Percentiles rank a stretch among this genome's conserved stretches.
These are phyloP conservation scores for Brachirus orientalis DNA, from an alignment of 2,113 vertebrate species.

Conservation along the genomic window DNA sequence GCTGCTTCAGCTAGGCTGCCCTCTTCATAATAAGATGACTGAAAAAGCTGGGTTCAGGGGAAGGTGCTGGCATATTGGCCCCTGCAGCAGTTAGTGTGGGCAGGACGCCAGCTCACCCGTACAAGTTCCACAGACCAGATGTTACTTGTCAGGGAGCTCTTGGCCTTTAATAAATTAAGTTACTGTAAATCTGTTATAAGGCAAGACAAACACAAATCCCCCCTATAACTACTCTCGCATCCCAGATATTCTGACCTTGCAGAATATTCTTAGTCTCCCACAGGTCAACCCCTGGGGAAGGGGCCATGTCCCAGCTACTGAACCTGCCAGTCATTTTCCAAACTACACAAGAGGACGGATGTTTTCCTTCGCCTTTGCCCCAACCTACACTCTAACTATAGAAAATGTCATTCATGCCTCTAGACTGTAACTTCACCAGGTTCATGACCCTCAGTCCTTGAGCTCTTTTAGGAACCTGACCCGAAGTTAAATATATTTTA, in stretches of 20 bases:
- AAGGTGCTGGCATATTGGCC: slow-evolving; percentile 68
- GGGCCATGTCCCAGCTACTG: slow-evolving; percentile 66
- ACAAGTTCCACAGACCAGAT: slow-evolving; percentile 79
- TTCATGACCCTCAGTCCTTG: slow-evolving; percentile 26
- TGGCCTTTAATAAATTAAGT: slow-evolving; percentile 79
- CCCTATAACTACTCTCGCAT: slow-evolving; percentile 23
- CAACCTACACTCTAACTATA: slow-evolving; percentile 17
- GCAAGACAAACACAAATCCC: slow-evolving; percentile 69
- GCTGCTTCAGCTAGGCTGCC: slow-evolving; percentile 58
- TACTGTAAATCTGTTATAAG: slow-evolving; percentile 80
- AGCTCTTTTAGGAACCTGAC: slow-evolving; percentile 11
- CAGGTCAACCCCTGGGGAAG: slow-evolving; percentile 62
- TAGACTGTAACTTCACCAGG: slow-evolving; percentile 20
- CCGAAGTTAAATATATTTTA: slow-evolving; percentile 8
- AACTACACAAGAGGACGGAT: slow-evolving; percentile 43
- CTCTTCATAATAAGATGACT: slow-evolving; percentile 57
- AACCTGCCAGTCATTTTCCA: slow-evolving; percentile 73
- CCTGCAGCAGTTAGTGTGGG: slow-evolving; percentile 66
- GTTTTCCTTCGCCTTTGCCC: slow-evolving; percentile 51
- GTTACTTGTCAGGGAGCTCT: slow-evolving; percentile 76
- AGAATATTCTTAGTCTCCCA: slow-evolving; percentile 64
- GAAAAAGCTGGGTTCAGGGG: slow-evolving; percentile 45
- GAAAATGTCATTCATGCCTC: slow-evolving; percentile 57
- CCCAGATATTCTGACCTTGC: slow-evolving; percentile 45
- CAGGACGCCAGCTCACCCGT: slow-evolving; percentile 70